Evolutionary conservation across 2,888 invertebrate genomes (phyloP), one percentile per base, ranked within the genome.

Genomic region (Herminia tarsipennalis): DNA sequence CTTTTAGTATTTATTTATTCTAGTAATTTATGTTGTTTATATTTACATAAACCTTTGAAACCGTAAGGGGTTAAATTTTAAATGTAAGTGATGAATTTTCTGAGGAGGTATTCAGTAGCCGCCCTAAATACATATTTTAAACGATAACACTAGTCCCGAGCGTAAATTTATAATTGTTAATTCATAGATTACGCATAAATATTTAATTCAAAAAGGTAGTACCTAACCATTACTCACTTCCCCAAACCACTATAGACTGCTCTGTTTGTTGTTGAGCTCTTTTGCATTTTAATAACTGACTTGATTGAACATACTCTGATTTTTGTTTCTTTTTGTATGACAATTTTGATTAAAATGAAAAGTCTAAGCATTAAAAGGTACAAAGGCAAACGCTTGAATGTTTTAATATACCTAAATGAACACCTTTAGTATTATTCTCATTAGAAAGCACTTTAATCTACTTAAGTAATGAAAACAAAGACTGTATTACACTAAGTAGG

Each of bases 101-200:
- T 43, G 35, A 35, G 21, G 39, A 41, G 75, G 75, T 77, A 76
- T 74, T 75, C 71, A 75, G 73, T 29, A 66, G 73, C 67, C 70
- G 70, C 73, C 68, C 70, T 81, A 76, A 80, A 77, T 79, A 65
- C 64, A 68, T 71, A 71, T 70, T 69, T 76, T 59, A 67, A 68
- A 65, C 68, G 60, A 73, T 44, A 80, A 38, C 32, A 33, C 27
- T 64, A 53, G 72, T 64, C 67, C 66, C 69, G 54, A 52, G 56
- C 42, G 68, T 75, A 73, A 75, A 73, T 74, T 70, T 68, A 66
- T 70, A 66, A 51, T 66, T 59, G 62, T 69, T 47, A 55, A 56
- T 58, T 59, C 43, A 43, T 49, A 46, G 50, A 40, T 40, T 35
- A 42, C 25, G 36, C 51, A 45, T 55, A 53, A 57, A 56, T 66